Evolutionary conservation across 2,888 invertebrate species (phyloP), one percentile per base, ranked within the genome.

Genomic region (Ichneumoninae sp.): DNA sequence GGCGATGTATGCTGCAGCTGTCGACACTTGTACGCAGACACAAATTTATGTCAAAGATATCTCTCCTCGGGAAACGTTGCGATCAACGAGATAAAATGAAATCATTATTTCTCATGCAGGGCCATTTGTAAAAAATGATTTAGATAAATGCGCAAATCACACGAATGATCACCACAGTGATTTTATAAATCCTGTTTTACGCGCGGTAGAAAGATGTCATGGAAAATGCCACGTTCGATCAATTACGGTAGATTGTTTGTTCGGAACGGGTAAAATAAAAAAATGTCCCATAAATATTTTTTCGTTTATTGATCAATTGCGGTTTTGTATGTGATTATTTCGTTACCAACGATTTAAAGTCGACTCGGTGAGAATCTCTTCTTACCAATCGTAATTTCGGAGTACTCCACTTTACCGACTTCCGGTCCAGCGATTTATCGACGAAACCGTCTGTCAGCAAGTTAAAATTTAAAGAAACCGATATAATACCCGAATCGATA

Each of bases 31-130:
- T 57, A 13, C 26, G 26, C 57, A 26, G 57, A 22, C 3, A 22
- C 57, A 72, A 33, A 72, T 80, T 65, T 44, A 80, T 66, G 54
- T 19, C n/a, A 44, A 22, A 22, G 3, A 40, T 7, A 66, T 50
- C 70, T 54, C 52, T 26, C 30, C 26, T 40, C 16, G 36, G 8
- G 30, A 65, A 79, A 22, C 1, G 65, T 65, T 44, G 71, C 57
- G 72, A 72, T 54, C n/a, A 72, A 44, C 19, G 30, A 19, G 36
- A 19, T 72, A 71, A 44, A 66, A 80, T 54, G 6, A 54, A 72
- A 66, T 72, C 0, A 16, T 30, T 66, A 50, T 16, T 10, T 16
- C n/a, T 54, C 36, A 16, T 22, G 50, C 62, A 44, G 52, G 19
- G 33, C 60, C 16, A 30, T 10, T 22, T 13, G 10, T 22, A 22